These are phyloP conservation scores for Jordanella pulchra DNA, from an alignment of 2,797 vertebrate genomes.

Conservation along the genomic window DNA sequence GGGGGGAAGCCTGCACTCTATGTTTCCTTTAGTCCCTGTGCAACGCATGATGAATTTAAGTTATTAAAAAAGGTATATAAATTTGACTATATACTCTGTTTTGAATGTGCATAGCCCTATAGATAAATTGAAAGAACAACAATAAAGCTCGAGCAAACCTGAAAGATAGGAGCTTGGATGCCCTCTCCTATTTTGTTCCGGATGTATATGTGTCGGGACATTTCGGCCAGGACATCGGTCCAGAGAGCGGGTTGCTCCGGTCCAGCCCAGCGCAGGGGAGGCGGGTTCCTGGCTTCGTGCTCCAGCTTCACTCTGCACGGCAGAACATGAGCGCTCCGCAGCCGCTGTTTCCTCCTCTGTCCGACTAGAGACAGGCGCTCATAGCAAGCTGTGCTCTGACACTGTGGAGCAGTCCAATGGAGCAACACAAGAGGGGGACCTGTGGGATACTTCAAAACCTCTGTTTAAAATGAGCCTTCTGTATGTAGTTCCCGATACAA, in stretches of 20 bases:
- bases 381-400: slow-evolving; percentile 37
- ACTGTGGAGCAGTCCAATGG: slow-evolving; percentile 53
- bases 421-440: neutral
- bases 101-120: neutral
- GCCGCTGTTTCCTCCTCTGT: neutral
- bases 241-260: slow-evolving; percentile 81
- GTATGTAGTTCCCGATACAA: neutral
- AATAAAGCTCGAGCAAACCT: slow-evolving; percentile 71
- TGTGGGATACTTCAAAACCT: slow-evolving; percentile 12
- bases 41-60: too few relatives aligned
- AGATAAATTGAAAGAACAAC: neutral
- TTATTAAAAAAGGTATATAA: neutral
- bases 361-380: slow-evolving; percentile 17
- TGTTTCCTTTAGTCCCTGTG: too few relatives aligned
- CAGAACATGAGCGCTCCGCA: slow-evolving; percentile 33
- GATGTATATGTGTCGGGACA: slow-evolving; percentile 89
- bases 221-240: slow-evolving; percentile 85
- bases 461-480: neutral
- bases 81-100: neutral
- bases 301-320: slow-evolving; percentile 78
- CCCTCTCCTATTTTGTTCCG: slow-evolving; percentile 87
- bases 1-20: too few relatives aligned
- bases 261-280: slow-evolving; percentile 79
- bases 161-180: slow-evolving; percentile 86
- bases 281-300: slow-evolving; percentile 74